These are phyloP conservation scores for Tinamus guttatus DNA, from an alignment of 2,113 vertebrate genomes.

Conservation along the genomic window DNA sequence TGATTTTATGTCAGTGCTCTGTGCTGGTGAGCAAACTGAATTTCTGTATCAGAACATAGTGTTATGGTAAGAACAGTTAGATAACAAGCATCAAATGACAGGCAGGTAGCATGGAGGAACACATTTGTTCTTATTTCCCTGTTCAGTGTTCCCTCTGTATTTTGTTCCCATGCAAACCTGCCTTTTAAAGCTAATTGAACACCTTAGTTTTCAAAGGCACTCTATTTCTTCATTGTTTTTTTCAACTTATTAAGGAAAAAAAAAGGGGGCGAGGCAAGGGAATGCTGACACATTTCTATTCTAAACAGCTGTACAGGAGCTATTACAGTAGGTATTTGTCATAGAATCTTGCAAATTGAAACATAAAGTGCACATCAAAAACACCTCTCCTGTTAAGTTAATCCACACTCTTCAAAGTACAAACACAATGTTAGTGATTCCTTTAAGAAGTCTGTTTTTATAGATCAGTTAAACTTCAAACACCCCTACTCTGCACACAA, in stretches of 20 bases:
- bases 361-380: not conserved
- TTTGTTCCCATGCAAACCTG: not conserved
- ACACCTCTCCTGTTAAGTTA: not conserved
- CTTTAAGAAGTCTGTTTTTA: not conserved
- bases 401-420: not conserved
- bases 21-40: conserved; percentile 17
- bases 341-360: not conserved
- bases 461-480: conserved; percentile 7
- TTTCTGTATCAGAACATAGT: not conserved
- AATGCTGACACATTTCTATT: not conserved
- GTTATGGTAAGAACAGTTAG: not conserved
- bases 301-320: not conserved
- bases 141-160: not conserved
- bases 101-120: not conserved
- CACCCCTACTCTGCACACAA: not conserved
- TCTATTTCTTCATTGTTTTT: not conserved
- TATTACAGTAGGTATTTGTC: not conserved
- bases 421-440: not conserved
- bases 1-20: not conserved
- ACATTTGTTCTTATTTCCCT: not conserved
- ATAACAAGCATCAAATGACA: not conserved
- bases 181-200: not conserved
- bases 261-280: too few species aligned
- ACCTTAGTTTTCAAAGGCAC: not conserved
- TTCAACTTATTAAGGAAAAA: not conserved